Base-by-base conservation (phyloP, 2,113 vertebrate species). In the Mesitornis unicolor region DNA sequence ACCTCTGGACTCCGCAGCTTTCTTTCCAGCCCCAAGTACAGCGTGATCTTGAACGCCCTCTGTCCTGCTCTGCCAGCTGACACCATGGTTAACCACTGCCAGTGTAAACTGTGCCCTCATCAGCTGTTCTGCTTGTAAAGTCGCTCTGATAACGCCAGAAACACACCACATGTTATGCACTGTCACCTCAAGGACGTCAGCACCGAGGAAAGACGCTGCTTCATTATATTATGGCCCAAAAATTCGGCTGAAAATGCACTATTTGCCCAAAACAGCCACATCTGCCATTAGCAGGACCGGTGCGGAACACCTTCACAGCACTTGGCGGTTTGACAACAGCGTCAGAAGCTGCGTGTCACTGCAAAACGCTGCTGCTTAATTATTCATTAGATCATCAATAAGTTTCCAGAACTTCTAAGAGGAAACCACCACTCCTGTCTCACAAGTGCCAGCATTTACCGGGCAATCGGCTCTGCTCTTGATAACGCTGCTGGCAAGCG, bases 21-120 rank as follows among this genome's bases (percentile, higher is more conserved):
- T 96, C 84, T 92, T 95, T 95, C 93, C 89, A 95, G 94, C 64
- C 56, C 51, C 0, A 8, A 81, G 86, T 26, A 92, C 71, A 92
- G 50, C 1, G 13, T 73, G 60, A 88, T 80, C 92, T n/a, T 7
- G 60, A 89, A 50, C 38, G 61, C 42, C n/a, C 64, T 93, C 63
- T 70, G 59, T 84, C 76, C 85, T 38, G 1, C 22, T 47, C 76
- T 54, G 45, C 29, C 84, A 86, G 80, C 69, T 8, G 18, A 10
- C 6, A n/a, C 50, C 76, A 83, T 1, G 6, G 43, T 40, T 33
- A 35, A 9, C 50, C 87, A 64, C 79, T 36, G 70, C 85, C 88
- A 82, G 35, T 0, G 7, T 9, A n/a, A 83, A 24, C 85, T n/a
- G 59, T 5, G 17, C 33, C 20, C 56, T 80, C 83, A 9, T 21